Evolutionary conservation across 2,888 invertebrate genomes (phyloP), one percentile per base, ranked within the genome.

Genomic region (Beris chalybata): DNA sequence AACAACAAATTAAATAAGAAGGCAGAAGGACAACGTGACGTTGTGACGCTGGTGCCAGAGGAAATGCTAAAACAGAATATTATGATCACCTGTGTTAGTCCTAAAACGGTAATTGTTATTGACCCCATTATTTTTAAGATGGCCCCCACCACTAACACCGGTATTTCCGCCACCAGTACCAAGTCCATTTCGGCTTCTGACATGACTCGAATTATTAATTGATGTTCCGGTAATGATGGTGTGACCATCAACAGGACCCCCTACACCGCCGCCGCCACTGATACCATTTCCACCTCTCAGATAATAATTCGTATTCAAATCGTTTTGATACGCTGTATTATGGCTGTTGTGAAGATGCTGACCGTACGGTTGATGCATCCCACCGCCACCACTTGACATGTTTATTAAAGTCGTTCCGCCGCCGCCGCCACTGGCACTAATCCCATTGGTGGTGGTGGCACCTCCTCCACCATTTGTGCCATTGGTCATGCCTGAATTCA

Each of bases 71-170:
- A 38, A 38, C 9, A 4, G 38, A 38, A 38, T 38, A 38, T 38
- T 38, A 29, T 29, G 47, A 29, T 48, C 57, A 65, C 65, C 70
- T 70, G 80, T 76, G 69, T 74, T 73, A 68, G 74, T 77, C 75
- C 79, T 79, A 76, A 76, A 81, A 72, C 80, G 79, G 73, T 80
- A 81, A 75, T 79, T 80, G 74, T 79, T 80, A 74, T 77, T 79
- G 72, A 78, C 74, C 71, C 76, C 76, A 71, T 78, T 80, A 69
- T 74, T 74, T 71, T 78, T 76, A 48, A 71, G 69, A 58, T 74
- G 72, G 64, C 72, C 72, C 61, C 71, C 73, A 67, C 67, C 67
- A 65, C 64, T 67, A 66, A 65, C 69, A 65, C 72, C 72, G 52
- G 67, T 68, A 4, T 64, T 53, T 7, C 38, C 61, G 44, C 70